Evolutionary conservation across 2,888 invertebrate species (phyloP), one percentile per base, ranked within the genome.

Genomic region (Tenthredo amoena): DNA sequence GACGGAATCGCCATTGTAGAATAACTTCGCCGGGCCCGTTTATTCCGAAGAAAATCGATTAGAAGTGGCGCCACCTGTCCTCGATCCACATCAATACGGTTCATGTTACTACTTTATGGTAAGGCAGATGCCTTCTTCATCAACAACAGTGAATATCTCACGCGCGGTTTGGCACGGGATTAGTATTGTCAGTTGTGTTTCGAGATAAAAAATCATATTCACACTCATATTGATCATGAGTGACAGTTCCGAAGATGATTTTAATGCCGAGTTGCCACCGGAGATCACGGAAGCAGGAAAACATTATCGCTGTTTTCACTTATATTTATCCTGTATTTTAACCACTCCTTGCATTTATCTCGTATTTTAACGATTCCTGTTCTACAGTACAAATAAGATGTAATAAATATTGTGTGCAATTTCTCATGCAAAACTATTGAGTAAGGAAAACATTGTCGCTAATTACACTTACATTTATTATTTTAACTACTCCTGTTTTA

Each of bases 401-500:
- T 58, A 58, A 58, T 58, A 18, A 58, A 58, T 58, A 58, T 58
- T 58, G 18, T 58, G 58, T 58, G 55, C 55, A 55, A 55, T 55
- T 55, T 55, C 55, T 65, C 62, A 65, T 26, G 65, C n/a, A 65
- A 65, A 65, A 65, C 65, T 65, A 58, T 58, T 58, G 18, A 58
- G 58, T 65, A 65, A 21, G 65, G n/a, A 65, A 65, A 65, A 65
- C 65, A 65, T 65, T 65, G 65, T 65, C 65, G 65, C 26, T 65
- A 65, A 65, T 65, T 65, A n/a, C n/a, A 65, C 65, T 65, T 21
- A 65, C 65, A 26, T 65, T 65, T 21, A 21, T 65, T 21, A 65
- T 65, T 26, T 65, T 65, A 65, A 65, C 65, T 21, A 65, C 65
- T 65, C 65, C 65, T 65, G 65, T 65, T 65, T 65, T 65, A 65